Conservation (phyloP, 2,113 vertebrate genomes). For the Nanger granti region DNA sequence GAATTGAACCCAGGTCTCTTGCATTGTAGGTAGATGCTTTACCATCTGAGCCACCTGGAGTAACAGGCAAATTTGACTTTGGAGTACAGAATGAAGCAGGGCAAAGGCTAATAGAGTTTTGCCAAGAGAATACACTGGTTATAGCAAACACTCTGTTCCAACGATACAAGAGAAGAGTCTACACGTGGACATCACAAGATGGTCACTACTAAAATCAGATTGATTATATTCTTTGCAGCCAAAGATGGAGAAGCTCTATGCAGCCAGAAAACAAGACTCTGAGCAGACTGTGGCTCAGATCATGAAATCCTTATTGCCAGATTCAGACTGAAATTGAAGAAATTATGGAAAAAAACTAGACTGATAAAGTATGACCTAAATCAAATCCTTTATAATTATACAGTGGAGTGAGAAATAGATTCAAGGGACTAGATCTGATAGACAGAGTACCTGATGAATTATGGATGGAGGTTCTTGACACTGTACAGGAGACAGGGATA, state of each 20-base stretch:
- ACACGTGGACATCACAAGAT: background rate
- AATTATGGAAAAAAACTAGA: background rate
- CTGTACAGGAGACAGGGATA: background rate
- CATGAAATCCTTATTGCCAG: background rate
- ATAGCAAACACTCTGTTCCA: background rate
- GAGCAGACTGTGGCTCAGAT: background rate
- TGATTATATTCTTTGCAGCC: background rate
- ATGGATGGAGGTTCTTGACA: background rate
- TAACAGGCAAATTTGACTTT: background rate
- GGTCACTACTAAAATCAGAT: background rate
- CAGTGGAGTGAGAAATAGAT: background rate
- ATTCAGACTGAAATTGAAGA: background rate
- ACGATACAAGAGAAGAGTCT: background rate
- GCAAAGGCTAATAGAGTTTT: background rate
- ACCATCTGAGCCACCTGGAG: background rate
- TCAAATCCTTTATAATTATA: background rate
- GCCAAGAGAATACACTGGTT: background rate
- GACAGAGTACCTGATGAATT: background rate
- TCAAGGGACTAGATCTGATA: background rate
- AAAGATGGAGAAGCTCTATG: background rate
- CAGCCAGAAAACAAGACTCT: background rate
- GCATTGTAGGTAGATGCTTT: too few species aligned
- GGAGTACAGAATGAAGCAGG: background rate
- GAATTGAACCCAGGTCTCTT: too few species aligned
- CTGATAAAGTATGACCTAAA: accelerated